A percentile compares a stretch with the other conserved stretches of the same genome.
phyloP scores from a whole-genome alignment of 2,113 vertebrate species.

The Hemiscyllium ocellatum region DNA sequence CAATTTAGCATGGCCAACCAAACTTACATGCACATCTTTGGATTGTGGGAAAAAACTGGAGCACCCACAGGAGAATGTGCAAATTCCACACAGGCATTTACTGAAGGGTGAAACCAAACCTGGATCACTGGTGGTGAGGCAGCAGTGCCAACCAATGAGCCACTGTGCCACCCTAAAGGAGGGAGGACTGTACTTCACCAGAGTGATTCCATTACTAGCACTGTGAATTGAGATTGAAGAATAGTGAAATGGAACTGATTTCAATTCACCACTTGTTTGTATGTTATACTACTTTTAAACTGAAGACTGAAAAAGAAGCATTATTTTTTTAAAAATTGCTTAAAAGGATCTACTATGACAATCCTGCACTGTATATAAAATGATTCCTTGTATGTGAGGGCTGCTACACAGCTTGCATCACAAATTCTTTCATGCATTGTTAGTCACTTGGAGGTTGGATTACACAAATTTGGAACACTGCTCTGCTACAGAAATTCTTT shows the following conservation, averaged over 20 bases:
- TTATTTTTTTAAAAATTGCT: not conserved
- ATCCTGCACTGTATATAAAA: not conserved
- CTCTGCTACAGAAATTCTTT: too few relatives aligned
- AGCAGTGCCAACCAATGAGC: too few relatives aligned
- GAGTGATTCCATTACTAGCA: not conserved
- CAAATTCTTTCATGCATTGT: not conserved
- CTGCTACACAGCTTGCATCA: not conserved
- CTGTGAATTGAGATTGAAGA: not conserved
- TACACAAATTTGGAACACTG: too few relatives aligned
- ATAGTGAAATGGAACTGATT: not conserved
- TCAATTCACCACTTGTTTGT: not conserved
- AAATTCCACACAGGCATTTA: too few relatives aligned
- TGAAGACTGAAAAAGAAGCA: not conserved
- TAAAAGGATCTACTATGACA: not conserved
- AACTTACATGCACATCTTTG: too few relatives aligned
- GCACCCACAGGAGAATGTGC: too few relatives aligned
- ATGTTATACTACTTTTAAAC: not conserved
- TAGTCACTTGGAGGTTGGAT: not conserved
- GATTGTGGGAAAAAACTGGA: too few relatives aligned
- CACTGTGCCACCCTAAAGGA: not conserved
- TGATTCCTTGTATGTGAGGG: not conserved
- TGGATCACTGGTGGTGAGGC: too few relatives aligned
- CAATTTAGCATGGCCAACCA: too few relatives aligned
- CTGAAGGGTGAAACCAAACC: too few relatives aligned
- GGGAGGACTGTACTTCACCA: not conserved